phyloP scores from a whole-genome alignment of 2,113 vertebrate species.

The Entomyzon cyanotis region DNA sequence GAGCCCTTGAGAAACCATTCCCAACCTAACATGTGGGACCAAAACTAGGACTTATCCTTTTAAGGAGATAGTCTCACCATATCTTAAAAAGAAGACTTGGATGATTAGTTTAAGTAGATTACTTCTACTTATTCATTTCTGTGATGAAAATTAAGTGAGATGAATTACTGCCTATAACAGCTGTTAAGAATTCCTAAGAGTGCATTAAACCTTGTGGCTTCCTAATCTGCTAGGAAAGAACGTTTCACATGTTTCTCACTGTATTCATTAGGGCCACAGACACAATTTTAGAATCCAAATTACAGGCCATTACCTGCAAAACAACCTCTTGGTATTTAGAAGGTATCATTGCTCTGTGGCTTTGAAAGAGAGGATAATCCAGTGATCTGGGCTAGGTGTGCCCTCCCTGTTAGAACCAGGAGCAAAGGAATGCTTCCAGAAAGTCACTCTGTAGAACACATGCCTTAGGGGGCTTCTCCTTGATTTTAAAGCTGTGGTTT shows the following conservation, averaged over 20 bases:
- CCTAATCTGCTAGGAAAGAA: neutral
- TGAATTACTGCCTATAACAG: neutral
- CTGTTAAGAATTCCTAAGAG: neutral
- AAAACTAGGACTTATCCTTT: neutral
- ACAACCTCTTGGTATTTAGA: neutral
- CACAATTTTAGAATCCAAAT: neutral
- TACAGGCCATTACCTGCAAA: neutral
- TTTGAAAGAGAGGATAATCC: neutral
- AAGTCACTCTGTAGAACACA: neutral
- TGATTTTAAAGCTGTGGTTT: neutral
- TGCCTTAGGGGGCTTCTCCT: accelerated
- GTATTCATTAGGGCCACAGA: neutral
- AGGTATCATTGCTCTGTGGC: neutral
- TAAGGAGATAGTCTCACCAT: neutral
- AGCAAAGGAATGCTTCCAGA: neutral
- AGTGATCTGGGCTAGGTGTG: too few relatives aligned
- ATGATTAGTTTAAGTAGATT: neutral
- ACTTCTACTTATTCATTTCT: neutral
- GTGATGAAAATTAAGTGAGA: neutral
- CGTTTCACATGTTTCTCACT: neutral
- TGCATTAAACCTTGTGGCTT: neutral
- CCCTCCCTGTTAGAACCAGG: neutral
- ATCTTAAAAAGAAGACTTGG: neutral
- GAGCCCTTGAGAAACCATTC: neutral
- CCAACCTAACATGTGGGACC: neutral